phyloP scores from a whole-genome alignment of 1,140 invertebrate genomes.

The Oryctes rhinoceros region DNA sequence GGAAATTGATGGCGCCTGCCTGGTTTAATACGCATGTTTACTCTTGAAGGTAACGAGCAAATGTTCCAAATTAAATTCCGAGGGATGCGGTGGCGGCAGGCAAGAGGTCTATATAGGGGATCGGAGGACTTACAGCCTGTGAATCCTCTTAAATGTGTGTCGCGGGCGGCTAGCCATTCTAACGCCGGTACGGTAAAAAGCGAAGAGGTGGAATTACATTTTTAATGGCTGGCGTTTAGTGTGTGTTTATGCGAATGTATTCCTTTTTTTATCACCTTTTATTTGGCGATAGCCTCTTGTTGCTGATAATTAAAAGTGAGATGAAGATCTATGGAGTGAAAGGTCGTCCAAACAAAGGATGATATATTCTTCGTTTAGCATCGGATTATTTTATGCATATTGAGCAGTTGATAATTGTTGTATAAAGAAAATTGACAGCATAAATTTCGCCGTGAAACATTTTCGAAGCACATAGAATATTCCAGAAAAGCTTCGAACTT shows the following conservation, averaged over 20 bases:
- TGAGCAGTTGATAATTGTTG: too few relatives aligned
- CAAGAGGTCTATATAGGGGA: not conserved
- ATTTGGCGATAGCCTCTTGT: too few relatives aligned
- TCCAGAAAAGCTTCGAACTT: too few relatives aligned
- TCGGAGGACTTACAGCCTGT: not conserved
- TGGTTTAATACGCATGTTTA: conserved; percentile 15
- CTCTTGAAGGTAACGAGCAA: conserved; percentile 11
- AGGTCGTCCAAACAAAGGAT: too few relatives aligned
- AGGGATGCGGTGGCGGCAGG: not conserved
- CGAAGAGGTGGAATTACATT: not conserved
- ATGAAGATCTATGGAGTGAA: too few relatives aligned
- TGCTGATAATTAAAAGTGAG: too few relatives aligned
- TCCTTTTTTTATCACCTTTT: not conserved
- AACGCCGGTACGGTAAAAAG: not conserved
- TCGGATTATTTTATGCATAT: too few relatives aligned
- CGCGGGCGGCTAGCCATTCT: not conserved
- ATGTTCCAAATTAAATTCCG: conserved; percentile 28
- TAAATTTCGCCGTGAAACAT: too few relatives aligned
- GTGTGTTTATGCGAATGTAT: not conserved
- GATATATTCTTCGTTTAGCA: too few relatives aligned
- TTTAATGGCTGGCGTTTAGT: not conserved
- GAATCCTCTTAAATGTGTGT: not conserved
- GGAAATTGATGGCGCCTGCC: not conserved
- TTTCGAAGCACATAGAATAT: too few relatives aligned
- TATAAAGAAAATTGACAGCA: too few relatives aligned